Conservation (phyloP, 2,797 vertebrate genomes). For the Labroides dimidiatus region DNA sequence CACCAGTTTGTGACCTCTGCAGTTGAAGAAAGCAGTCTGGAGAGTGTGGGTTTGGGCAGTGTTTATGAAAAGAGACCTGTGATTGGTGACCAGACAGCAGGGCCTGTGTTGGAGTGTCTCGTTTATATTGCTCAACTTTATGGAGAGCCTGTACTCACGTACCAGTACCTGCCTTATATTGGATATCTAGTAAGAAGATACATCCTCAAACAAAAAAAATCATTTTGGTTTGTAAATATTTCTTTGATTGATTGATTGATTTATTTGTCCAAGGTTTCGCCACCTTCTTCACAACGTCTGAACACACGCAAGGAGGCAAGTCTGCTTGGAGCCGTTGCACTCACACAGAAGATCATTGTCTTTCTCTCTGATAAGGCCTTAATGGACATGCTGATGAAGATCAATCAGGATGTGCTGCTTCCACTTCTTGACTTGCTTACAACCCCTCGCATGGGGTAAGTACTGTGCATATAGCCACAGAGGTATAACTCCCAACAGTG, state of each 20-base stretch:
- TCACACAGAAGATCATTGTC: slow-evolving; percentile 95
- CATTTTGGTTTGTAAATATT: too few species aligned
- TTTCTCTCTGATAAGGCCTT: slow-evolving; percentile 96
- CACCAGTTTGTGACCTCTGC: slow-evolving; percentile 89
- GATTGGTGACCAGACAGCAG: slow-evolving; percentile 91
- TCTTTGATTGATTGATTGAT: neutral
- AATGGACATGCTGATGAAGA: slow-evolving; percentile 98
- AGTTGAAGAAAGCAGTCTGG: slow-evolving; percentile 83
- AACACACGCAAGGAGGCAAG: slow-evolving; percentile 98
- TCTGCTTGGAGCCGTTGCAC: slow-evolving; percentile 91
- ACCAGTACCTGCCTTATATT: slow-evolving; percentile 98
- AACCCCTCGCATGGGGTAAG: slow-evolving; percentile 88
- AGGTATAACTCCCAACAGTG: neutral
- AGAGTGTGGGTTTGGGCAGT: slow-evolving; percentile 87
- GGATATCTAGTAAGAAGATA: slow-evolving; percentile 90
- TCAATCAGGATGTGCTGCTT: slow-evolving; percentile 95
- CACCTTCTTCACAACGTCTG: slow-evolving; percentile 87
- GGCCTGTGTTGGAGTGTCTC: slow-evolving; percentile 92
- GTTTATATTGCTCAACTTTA: slow-evolving; percentile 96
- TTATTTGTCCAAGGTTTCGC: slow-evolving; percentile 86
- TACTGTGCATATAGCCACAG: slow-evolving; percentile 2
- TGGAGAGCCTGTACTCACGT: slow-evolving; percentile 97
- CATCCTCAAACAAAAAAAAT: too few species aligned
- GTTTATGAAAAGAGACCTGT: slow-evolving; percentile 94
- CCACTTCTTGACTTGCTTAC: slow-evolving; percentile 94